Evolutionary conservation across 1,140 invertebrate genomes (phyloP), one percentile per base, ranked within the genome.

Genomic region (Bombus superbus): DNA sequence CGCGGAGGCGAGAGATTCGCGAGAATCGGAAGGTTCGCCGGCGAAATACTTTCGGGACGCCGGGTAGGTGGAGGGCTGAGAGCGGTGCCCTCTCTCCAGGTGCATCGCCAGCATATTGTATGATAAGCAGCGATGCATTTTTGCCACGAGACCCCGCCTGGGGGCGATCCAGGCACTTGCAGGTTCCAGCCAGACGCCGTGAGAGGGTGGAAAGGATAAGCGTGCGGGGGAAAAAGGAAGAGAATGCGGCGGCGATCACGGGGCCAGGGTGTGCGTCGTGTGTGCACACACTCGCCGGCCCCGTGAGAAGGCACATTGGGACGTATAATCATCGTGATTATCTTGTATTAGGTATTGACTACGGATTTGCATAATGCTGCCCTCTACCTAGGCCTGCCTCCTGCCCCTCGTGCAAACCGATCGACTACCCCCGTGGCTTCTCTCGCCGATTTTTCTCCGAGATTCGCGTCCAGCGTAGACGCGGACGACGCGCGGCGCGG

Each of bases 341-440:
- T 94, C 94, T 95, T 94, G 93, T 95, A 95, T 95, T 94, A 95
- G 93, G 93, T 94, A 95, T 95, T 95, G 94, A 95, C 94, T 94
- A 93, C 92, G 90, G 87, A 95, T 95, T 95, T 94, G 93, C 94
- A 95, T 95, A 95, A 95, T 95, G 91, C 92, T 93, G 64, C 64
- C 91, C 92, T 92, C 92, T 92, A 92, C 93, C 93, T 92, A 91
- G 86, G 81, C 85, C 90, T 78, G 83, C 85, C 90, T 78, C 66
- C 35, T 18, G n/a, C 32, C 66, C 69, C 81, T 66, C 83, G 78
- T 78, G 81, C 74, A 85, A 87, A 89, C 88, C 83, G 76, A 71
- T 75, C 83, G 22, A 79, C 88, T 78, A 86, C 85, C 88, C 88
- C 81, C 66, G 22, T 28, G 0, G 25, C 38, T 42, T 42, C 69